Evolutionary conservation across 2,113 vertebrate genomes (phyloP).

Genomic region (Amia ocellicauda): DNA sequence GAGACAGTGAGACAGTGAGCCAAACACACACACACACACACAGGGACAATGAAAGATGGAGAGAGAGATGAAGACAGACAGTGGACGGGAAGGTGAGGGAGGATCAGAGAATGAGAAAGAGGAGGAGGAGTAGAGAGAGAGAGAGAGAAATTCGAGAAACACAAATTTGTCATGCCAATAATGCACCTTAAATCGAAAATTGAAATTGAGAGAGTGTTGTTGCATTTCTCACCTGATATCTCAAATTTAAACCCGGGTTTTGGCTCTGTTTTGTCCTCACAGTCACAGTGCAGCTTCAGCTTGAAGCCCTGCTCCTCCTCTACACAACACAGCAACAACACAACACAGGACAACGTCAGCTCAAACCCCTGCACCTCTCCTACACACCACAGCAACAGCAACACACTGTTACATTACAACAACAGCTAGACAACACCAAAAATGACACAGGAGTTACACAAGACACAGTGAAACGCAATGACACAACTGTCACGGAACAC

Average conservation of each 20-base stretch:
- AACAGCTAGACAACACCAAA: background rate
- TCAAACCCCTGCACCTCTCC: no score
- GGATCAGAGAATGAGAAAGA: background rate
- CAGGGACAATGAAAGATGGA: background rate
- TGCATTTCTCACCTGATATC: no score
- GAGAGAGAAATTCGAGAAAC: background rate
- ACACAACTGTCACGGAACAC: background rate
- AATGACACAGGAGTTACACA: background rate
- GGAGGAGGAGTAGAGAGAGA: background rate
- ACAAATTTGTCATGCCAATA: background rate
- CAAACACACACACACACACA: slow-evolving; percentile 15
- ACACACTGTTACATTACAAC: slow-evolving; percentile 7
- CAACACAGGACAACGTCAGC: background rate
- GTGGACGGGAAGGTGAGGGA: background rate
- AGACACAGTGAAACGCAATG: background rate
- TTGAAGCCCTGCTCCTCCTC: slow-evolving; percentile 58
- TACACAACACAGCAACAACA: slow-evolving; percentile 33
- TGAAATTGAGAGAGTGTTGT: no score
- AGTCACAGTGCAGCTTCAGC: slow-evolving; percentile 70
- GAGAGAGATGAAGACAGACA: no score
- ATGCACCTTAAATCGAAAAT: slow-evolving; percentile 51
- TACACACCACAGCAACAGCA: background rate
- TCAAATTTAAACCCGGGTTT: no score
- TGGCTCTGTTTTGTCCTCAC: slow-evolving; percentile 32
- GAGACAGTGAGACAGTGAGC: no score